These are phyloP conservation scores for Lepidurus couesii DNA, from an alignment of 1,140 invertebrate species.

Conservation along the genomic window DNA sequence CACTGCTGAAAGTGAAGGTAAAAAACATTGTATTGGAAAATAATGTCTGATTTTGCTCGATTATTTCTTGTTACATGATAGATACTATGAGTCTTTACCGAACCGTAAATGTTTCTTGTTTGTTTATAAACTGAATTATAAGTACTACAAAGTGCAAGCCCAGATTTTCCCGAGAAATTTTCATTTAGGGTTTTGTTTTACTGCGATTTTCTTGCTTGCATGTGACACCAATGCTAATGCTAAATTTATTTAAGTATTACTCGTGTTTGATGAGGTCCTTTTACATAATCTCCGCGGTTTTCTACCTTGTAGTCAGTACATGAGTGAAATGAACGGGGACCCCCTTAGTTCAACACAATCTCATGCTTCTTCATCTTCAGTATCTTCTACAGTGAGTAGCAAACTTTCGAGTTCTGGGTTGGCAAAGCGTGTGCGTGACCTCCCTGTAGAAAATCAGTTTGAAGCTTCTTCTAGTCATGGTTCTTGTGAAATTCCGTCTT, in stretches of 20 bases:
- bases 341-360: background rate
- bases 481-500: background rate
- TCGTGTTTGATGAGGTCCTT: background rate
- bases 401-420: background rate
- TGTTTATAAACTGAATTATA: no score
- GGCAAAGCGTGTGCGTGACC: background rate
- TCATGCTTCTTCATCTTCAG: constrained; percentile 17
- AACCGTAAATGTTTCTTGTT: no score
- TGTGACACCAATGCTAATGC: background rate
- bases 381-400: background rate
- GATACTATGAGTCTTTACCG: no score
- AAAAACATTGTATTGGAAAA: no score
- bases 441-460: background rate
- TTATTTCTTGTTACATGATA: no score
- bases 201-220: no score
- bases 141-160: no score
- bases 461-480: background rate
- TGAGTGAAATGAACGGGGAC: background rate
- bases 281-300: background rate
- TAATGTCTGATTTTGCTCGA: no score
- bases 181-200: no score
- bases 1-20: background rate
- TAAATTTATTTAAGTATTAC: background rate
- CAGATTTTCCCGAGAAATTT: no score
- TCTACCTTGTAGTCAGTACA: background rate